Conservation (phyloP, 2,113 vertebrate species). For the Gallinago media region DNA sequence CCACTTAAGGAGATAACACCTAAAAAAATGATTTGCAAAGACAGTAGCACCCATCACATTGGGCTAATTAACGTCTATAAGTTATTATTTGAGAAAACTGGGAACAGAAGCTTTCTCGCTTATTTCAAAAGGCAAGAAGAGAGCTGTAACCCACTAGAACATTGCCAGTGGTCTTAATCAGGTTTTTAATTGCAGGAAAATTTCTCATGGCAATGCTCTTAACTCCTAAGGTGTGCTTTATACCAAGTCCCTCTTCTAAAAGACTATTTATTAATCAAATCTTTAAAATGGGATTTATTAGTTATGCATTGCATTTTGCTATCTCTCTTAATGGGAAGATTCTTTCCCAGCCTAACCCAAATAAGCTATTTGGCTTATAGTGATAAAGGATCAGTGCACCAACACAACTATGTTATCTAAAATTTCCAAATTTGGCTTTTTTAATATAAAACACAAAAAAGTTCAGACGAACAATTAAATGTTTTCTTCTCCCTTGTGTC, state of each 20-base stretch:
- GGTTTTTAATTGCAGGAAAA: neutral
- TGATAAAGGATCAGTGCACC: neutral
- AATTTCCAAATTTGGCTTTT: neutral
- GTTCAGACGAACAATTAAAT: neutral
- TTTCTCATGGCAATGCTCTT: neutral
- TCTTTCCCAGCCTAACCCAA: neutral
- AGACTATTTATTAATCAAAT: neutral
- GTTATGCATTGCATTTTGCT: neutral
- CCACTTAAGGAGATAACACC: neutral
- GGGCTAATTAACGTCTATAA: neutral
- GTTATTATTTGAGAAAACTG: neutral
- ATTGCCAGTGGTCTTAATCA: neutral
- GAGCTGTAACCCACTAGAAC: neutral
- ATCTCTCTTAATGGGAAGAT: neutral
- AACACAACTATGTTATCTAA: neutral
- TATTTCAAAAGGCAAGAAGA: neutral
- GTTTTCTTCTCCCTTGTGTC: neutral
- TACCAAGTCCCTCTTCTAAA: neutral
- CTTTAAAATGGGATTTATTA: neutral
- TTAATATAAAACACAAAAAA: neutral
- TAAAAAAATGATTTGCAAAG: neutral
- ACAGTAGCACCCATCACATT: neutral
- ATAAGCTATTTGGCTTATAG: neutral
- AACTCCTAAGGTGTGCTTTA: neutral
- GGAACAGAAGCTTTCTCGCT: neutral